These are phyloP conservation scores for Vanessa cardui DNA, from an alignment of 2,888 invertebrate species.

Conservation along the genomic window DNA sequence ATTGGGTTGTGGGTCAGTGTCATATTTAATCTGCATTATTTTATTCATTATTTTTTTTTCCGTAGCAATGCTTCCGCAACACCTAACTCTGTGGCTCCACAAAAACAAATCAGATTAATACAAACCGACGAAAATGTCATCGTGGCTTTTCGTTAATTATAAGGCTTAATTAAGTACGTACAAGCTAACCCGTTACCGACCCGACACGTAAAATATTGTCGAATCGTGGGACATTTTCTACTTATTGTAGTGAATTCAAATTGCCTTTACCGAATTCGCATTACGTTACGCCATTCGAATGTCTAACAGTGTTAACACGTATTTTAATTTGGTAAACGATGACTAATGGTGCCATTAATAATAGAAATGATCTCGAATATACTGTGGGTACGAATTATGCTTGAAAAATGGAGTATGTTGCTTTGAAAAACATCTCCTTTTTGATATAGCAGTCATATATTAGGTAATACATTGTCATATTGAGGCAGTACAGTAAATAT, in stretches of 20 bases:
- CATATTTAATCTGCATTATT: no score
- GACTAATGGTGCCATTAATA: constrained; percentile 1
- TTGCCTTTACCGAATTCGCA: constrained; percentile 18
- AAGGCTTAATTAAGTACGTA: constrained; percentile 28
- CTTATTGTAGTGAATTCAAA: constrained; percentile 28
- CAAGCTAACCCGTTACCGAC: constrained; percentile 26
- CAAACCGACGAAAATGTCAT: not conserved
- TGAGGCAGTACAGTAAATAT: no score
- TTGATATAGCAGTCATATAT: no score
- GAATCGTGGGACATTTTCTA: constrained; percentile 24
- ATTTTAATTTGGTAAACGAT: constrained; percentile 1
- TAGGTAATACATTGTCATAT: no score
- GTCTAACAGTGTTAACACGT: not conserved
- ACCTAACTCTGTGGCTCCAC: not conserved
- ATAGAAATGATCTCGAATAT: not conserved
- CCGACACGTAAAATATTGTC: constrained; percentile 32
- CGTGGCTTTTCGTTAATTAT: constrained; percentile 8
- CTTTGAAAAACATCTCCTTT: no score
- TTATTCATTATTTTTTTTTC: no score
- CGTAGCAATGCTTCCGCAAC: no score
- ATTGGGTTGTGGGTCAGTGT: no score
- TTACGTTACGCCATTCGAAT: not conserved
- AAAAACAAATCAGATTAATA: not conserved
- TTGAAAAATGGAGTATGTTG: no score
- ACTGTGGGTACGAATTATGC: not conserved